Percentiles rank a stretch among this genome's conserved stretches.
phyloP scores from a whole-genome alignment of 2,797 vertebrate genomes.

The Dromococcyx pavoninus region DNA sequence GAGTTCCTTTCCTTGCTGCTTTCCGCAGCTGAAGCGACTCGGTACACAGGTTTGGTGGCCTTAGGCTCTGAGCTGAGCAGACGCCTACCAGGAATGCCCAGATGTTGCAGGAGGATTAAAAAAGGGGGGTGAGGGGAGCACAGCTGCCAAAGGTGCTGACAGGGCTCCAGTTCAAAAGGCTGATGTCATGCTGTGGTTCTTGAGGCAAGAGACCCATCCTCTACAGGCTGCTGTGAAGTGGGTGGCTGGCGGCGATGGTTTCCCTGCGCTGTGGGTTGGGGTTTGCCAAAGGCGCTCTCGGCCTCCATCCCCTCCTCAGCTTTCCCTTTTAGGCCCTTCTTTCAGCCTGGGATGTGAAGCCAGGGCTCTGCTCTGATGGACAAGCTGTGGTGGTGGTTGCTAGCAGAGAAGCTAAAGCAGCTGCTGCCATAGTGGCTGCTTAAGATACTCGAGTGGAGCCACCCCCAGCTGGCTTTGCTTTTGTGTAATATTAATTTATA shows the following conservation, averaged over 20 bases:
- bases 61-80: not conserved
- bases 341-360: not conserved
- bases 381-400: not conserved
- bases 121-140: not conserved
- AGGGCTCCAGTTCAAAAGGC: not conserved
- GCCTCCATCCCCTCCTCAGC: not conserved
- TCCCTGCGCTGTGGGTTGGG: rapidly evolving
- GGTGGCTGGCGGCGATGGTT: not conserved
- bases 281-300: not conserved
- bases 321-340: not conserved
- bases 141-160: not conserved
- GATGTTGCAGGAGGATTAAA: not conserved
- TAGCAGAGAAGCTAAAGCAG: not conserved
- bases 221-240: not conserved
- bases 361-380: not conserved
- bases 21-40: not conserved
- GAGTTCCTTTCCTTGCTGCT: not conserved
- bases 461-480: not conserved
- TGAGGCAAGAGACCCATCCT: not conserved
- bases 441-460: not conserved
- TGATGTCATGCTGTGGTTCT: rapidly evolving
- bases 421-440: not conserved
- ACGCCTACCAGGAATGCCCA: not conserved
- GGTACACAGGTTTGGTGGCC: not conserved
- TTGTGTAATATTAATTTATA: not conserved